These are phyloP conservation scores for Amblyteles armatorius DNA, from an alignment of 2,888 invertebrate genomes.

Conservation along the genomic window DNA sequence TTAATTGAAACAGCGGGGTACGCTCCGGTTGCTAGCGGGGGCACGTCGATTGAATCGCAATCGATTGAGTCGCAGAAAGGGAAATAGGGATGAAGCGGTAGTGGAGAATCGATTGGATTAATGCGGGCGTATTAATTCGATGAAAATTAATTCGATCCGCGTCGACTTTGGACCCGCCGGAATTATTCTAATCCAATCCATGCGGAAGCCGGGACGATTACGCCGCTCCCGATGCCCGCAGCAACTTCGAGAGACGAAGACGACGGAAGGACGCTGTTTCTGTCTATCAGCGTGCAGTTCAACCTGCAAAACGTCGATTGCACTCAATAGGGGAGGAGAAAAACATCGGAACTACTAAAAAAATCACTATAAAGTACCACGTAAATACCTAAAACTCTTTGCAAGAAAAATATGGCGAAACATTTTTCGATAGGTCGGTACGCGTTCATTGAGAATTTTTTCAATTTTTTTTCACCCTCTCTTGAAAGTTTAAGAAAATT, in stretches of 20 bases:
- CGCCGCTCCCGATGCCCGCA: slow-evolving; percentile 27
- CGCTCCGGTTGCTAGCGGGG: slow-evolving; percentile 61
- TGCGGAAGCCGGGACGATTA: slow-evolving; percentile 67
- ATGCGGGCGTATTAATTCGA: slow-evolving; percentile 82
- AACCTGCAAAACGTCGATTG: not conserved
- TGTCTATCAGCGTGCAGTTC: not conserved
- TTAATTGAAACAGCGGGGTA: slow-evolving; percentile 79
- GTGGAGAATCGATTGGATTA: slow-evolving; percentile 79
- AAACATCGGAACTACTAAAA: not conserved
- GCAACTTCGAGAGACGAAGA: slow-evolving; percentile 9
- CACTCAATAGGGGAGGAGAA: not conserved
- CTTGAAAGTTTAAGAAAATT: not conserved
- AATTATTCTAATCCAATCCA: slow-evolving; percentile 79
- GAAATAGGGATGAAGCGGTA: slow-evolving; percentile 52
- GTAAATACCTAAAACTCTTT: not conserved
- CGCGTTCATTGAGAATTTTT: not conserved
- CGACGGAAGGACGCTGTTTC: not conserved
- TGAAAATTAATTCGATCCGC: slow-evolving; percentile 82
- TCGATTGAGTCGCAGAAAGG: slow-evolving; percentile 76
- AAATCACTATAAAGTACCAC: not conserved
- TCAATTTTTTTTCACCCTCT: not conserved
- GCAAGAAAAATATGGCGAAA: not conserved
- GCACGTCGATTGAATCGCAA: slow-evolving; percentile 79
- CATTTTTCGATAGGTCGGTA: not conserved
- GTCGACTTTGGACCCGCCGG: slow-evolving; percentile 72